phyloP scores from a whole-genome alignment of 2,888 invertebrate genomes.

The Trissoscelio sp. region DNA sequence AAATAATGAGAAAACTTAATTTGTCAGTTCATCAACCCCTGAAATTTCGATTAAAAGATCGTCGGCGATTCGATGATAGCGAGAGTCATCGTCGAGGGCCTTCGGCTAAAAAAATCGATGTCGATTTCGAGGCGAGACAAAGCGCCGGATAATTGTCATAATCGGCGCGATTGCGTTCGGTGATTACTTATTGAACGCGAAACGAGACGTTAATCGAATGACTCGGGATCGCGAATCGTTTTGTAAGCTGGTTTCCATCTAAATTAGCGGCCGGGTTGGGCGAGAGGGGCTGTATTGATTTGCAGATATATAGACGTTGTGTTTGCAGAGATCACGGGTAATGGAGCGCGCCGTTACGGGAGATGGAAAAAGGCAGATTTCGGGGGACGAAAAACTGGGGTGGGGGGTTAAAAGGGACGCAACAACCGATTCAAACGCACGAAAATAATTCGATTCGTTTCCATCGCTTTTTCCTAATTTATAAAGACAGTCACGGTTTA shows the following conservation, averaged over 20 bases:
- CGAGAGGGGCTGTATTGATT: constrained; percentile 70
- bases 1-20: no score
- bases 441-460: background rate
- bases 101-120: constrained; percentile 25
- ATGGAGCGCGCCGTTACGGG: constrained; percentile 64
- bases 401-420: background rate
- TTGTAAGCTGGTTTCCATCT: constrained; percentile 68
- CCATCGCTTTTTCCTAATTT: no score
- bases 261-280: constrained; percentile 70
- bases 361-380: constrained; percentile 61
- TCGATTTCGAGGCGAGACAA: constrained; percentile 35
- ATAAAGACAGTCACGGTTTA: no score
- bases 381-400: constrained; percentile 27
- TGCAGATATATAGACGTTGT: constrained; percentile 67
- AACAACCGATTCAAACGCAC: background rate
- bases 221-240: constrained; percentile 63
- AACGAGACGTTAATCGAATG: constrained; percentile 66
- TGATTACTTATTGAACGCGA: constrained; percentile 63
- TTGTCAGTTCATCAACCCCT: no score
- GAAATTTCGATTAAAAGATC: constrained; percentile 8
- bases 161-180: constrained; percentile 56
- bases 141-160: constrained; percentile 60
- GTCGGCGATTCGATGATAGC: background rate
- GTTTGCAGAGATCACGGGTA: constrained; percentile 68
- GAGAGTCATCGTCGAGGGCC: constrained; percentile 10